Conservation (phyloP, 53 echinoderm and acorn worm genomes). For the Pentamera pediparva region DNA sequence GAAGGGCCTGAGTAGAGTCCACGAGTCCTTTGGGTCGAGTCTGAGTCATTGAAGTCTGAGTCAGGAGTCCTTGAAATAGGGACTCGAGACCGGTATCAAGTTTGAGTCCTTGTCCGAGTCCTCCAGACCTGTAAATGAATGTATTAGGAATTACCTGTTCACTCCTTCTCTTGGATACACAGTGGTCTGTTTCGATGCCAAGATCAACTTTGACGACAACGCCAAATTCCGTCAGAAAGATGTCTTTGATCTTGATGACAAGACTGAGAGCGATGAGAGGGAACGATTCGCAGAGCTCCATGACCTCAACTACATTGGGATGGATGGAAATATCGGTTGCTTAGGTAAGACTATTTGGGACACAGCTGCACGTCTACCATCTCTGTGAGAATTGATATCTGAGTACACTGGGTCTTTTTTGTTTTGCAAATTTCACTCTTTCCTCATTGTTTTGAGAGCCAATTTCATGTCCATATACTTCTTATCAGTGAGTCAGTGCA, state of each 20-base stretch:
- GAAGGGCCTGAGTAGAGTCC: background rate
- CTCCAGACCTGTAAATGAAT: background rate
- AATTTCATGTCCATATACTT: too few species aligned
- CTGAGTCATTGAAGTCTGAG: too few species aligned
- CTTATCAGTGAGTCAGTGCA: too few species aligned
- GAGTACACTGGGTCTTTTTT: too few species aligned
- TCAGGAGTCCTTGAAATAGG: too few species aligned
- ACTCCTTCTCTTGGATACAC: background rate
- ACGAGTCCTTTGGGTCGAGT: too few species aligned
- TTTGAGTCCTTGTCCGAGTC: too few species aligned
- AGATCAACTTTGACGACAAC: conserved; percentile 98
- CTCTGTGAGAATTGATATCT: background rate
- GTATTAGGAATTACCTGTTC: background rate
- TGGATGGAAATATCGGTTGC: conserved; percentile 99
- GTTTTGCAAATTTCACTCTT: too few species aligned
- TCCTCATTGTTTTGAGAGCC: too few species aligned
- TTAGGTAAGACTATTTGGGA: conserved; percentile 59
- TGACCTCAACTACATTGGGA: conserved; percentile 89
- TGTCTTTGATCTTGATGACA: conserved; percentile 84
- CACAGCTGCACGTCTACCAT: background rate
- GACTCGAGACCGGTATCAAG: too few species aligned
- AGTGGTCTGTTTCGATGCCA: conserved; percentile 99
- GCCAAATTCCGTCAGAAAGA: conserved; percentile 92
- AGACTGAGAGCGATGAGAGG: conserved; percentile 72
- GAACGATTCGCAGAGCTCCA: conserved; percentile 74